Evolutionary conservation across 2,888 invertebrate genomes (phyloP).

Genomic region (Ennomos erosarius): DNA sequence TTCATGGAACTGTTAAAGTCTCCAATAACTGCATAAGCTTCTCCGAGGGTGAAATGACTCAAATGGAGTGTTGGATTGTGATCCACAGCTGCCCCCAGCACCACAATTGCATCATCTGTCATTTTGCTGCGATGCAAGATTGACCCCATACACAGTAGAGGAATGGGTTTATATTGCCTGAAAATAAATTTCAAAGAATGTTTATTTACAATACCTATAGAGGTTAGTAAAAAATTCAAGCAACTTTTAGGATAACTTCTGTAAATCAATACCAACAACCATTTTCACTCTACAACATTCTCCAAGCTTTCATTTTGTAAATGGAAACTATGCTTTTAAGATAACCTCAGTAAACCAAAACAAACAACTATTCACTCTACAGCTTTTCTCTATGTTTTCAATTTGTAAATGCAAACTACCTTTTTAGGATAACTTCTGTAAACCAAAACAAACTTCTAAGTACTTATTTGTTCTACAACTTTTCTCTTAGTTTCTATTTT

Average conservation of each 20-base stretch:
- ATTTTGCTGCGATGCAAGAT: constrained; percentile 88
- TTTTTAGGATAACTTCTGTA: no score
- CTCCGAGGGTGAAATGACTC: constrained; percentile 89
- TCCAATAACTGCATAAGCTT: constrained; percentile 88
- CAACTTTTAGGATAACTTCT: background rate
- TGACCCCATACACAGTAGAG: constrained; percentile 90
- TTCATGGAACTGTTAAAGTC: constrained; percentile 89
- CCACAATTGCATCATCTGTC: constrained; percentile 89
- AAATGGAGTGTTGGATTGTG: constrained; percentile 86
- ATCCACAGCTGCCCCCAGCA: constrained; percentile 90
- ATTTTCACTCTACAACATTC: no score
- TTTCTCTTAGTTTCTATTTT: background rate
- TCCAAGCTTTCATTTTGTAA: no score
- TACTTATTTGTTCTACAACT: no score
- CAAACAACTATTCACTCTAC: no score
- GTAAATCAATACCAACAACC: constrained; percentile 29
- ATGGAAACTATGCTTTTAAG: no score
- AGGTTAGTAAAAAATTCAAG: no score
- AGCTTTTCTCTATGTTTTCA: no score
- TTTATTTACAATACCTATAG: no score
- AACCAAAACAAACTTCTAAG: no score
- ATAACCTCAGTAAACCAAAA: no score
- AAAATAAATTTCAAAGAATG: constrained; percentile 44
- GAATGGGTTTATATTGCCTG: constrained; percentile 90
- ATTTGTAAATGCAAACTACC: no score